Percentiles rank a stretch among this genome's conserved stretches.
These are phyloP conservation scores for Chascanopsetta lugubris DNA, from an alignment of 2,113 vertebrate genomes.

Conservation along the genomic window DNA sequence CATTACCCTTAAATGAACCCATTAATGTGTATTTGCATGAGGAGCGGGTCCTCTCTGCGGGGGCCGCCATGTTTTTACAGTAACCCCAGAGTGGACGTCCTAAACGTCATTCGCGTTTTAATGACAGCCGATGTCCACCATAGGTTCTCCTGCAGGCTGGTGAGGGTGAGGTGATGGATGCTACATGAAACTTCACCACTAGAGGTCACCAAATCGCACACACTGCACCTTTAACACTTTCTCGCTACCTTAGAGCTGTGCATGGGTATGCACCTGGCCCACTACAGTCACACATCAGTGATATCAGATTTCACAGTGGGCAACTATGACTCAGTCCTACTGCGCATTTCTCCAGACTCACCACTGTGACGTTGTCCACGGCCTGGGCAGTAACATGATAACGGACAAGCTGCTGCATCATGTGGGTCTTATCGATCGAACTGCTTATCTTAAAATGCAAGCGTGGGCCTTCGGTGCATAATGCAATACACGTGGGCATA, in stretches of 20 bases:
- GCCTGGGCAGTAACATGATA: slow-evolving; percentile 49
- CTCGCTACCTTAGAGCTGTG: slow-evolving; percentile 33
- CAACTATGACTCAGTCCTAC: slow-evolving; percentile 68
- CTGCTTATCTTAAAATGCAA: slow-evolving; percentile 35
- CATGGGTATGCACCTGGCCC: slow-evolving; percentile 40
- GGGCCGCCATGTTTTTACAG: no score
- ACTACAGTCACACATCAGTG: slow-evolving; percentile 62
- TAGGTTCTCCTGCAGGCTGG: no score
- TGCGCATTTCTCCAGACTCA: slow-evolving; percentile 67
- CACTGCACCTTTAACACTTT: no score
- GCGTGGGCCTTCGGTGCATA: neutral
- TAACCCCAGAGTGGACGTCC: no score
- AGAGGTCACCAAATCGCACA: no score
- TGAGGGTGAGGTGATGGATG: no score
- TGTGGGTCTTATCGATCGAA: slow-evolving; percentile 26
- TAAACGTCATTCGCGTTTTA: no score
- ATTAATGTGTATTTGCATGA: no score
- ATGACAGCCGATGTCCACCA: no score
- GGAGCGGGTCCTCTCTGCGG: no score
- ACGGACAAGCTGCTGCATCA: slow-evolving; percentile 39
- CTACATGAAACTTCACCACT: no score
- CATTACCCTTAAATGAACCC: no score
- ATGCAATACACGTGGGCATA: slow-evolving; percentile 2
- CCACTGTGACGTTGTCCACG: slow-evolving; percentile 52
- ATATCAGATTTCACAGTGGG: slow-evolving; percentile 72